These are phyloP conservation scores for Charaxes varanes DNA, from an alignment of 1,140 invertebrate genomes.

Conservation along the genomic window DNA sequence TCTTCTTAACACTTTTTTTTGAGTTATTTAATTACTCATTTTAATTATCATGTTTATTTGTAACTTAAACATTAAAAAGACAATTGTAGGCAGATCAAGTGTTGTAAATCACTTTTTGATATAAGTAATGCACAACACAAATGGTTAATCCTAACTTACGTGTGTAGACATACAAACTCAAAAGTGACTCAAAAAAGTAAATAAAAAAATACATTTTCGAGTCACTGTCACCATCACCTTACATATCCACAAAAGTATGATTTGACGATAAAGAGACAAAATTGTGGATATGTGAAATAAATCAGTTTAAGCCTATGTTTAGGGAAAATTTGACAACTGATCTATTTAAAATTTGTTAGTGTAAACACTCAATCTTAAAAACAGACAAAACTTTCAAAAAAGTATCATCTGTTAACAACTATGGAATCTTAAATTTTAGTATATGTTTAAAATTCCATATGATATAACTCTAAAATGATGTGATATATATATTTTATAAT, in stretches of 20 bases:
- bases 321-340: constrained; percentile 4
- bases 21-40: not conserved
- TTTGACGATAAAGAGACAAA: not conserved
- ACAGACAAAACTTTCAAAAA: constrained; percentile 25
- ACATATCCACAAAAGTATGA: constrained; percentile 30
- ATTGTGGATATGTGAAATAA: constrained; percentile 17
- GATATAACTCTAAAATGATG: constrained; percentile 12
- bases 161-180: constrained; percentile 25
- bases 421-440: constrained; percentile 19
- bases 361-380: constrained; percentile 39
- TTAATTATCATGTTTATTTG: not conserved
- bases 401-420: constrained; percentile 14
- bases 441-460: constrained; percentile 17
- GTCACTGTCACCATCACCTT: constrained; percentile 23
- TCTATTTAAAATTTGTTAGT: constrained; percentile 23
- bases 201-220: constrained; percentile 9
- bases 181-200: constrained; percentile 16
- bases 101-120: constrained; percentile 13
- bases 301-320: constrained; percentile 7
- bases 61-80: constrained; percentile 14
- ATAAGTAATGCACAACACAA: constrained; percentile 15
- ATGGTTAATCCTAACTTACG: constrained; percentile 24
- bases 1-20: not conserved
- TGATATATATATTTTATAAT: constrained; percentile 1
- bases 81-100: constrained; percentile 4